Evolutionary conservation across 2,797 vertebrate species (phyloP).

Genomic region (Huso huso): DNA sequence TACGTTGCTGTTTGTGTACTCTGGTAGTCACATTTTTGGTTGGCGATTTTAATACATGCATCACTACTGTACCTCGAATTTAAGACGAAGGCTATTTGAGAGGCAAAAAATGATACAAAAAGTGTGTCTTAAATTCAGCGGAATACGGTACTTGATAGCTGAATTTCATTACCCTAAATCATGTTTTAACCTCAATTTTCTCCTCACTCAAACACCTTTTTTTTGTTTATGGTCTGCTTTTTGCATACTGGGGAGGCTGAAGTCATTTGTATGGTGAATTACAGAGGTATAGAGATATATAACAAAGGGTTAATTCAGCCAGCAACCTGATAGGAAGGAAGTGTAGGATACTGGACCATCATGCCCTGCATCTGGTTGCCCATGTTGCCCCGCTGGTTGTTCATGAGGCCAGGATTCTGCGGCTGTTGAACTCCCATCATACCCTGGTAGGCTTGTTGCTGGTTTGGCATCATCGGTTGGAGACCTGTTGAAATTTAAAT

Average conservation of each 20-base stretch:
- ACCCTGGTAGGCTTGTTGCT: constrained; percentile 86
- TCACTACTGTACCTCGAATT: too few relatives aligned
- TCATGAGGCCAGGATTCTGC: constrained; percentile 79
- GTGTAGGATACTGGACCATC: constrained; percentile 93
- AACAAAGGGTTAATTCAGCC: constrained; percentile 15
- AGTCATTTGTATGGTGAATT: too few relatives aligned
- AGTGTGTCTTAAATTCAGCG: too few relatives aligned
- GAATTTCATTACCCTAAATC: too few relatives aligned
- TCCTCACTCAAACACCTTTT: not conserved
- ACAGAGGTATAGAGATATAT: not conserved
- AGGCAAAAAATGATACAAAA: too few relatives aligned
- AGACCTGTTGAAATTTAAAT: constrained; percentile 59
- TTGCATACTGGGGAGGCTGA: not conserved
- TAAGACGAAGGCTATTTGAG: too few relatives aligned
- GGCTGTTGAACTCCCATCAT: constrained; percentile 90
- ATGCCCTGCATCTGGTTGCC: constrained; percentile 90
- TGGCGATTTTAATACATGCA: too few relatives aligned
- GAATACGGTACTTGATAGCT: too few relatives aligned
- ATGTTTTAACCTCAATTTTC: too few relatives aligned
- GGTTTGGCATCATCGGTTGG: constrained; percentile 88
- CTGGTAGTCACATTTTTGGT: too few relatives aligned
- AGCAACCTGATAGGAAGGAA: constrained; percentile 91
- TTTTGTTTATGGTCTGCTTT: not conserved
- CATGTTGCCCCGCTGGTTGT: constrained; percentile 73
- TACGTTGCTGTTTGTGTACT: too few relatives aligned